Percentiles rank a stretch among this genome's conserved stretches.
Evolutionary conservation across 2,888 invertebrate genomes (phyloP).

Genomic region (Pegoplata infirma): DNA sequence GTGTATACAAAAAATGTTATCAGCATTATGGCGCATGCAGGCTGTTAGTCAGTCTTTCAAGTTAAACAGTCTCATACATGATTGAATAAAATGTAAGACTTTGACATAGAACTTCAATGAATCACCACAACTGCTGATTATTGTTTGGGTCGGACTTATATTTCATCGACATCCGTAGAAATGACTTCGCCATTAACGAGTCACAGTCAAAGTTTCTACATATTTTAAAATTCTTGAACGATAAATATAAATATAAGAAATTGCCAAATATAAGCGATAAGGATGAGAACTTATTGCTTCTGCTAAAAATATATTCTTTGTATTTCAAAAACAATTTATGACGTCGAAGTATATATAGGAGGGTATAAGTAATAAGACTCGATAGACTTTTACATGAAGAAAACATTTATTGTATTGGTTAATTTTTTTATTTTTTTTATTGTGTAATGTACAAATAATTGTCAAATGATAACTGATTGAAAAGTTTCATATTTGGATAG

Average conservation of each 20-base stretch:
- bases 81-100: slow-evolving; percentile 26
- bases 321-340: too few species aligned
- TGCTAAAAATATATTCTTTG: too few species aligned
- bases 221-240: not conserved
- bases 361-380: too few species aligned
- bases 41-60: not conserved
- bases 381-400: too few species aligned
- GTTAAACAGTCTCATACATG: slow-evolving; percentile 1
- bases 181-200: not conserved
- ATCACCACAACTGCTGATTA: slow-evolving; percentile 22
- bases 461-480: too few species aligned
- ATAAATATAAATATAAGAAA: not conserved
- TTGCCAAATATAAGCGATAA: not conserved
- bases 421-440: too few species aligned
- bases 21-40: slow-evolving; percentile 7
- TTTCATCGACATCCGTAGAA: not conserved
- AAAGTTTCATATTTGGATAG: too few species aligned
- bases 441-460: too few species aligned
- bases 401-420: too few species aligned
- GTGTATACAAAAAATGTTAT: not conserved
- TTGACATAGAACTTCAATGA: slow-evolving; percentile 49
- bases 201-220: not conserved
- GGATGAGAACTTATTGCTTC: too few species aligned
- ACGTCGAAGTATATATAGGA: too few species aligned
- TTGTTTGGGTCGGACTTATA: not conserved